Evolutionary conservation across 2,113 vertebrate species (phyloP).

Genomic region (Blennius ocellaris): DNA sequence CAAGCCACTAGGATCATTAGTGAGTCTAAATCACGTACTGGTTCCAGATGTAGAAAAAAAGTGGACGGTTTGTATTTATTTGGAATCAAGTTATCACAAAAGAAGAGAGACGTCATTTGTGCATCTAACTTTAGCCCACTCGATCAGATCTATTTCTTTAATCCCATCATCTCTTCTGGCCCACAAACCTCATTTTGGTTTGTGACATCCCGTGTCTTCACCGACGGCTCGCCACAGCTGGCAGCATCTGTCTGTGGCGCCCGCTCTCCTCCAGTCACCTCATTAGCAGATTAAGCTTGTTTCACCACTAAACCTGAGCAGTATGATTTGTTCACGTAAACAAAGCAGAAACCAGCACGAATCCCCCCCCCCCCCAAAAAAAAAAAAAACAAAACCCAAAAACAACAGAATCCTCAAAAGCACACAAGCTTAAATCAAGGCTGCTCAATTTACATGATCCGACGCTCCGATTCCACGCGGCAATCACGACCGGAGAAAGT

Average conservation of each 20-base stretch:
- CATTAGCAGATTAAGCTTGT: constrained; percentile 49
- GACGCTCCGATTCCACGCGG: neutral
- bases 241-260: constrained; percentile 17
- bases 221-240: neutral
- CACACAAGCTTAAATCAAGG: neutral
- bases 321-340: constrained; percentile 45
- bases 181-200: constrained; percentile 13
- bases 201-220: constrained; percentile 16
- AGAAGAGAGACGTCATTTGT: neutral
- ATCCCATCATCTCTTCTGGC: neutral
- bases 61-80: neutral
- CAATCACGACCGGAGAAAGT: constrained; percentile 12
- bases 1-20: too few relatives aligned
- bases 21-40: too few relatives aligned
- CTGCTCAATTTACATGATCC: neutral
- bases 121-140: neutral
- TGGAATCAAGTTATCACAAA: neutral
- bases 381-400: neutral
- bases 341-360: constrained; percentile 28
- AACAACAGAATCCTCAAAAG: too few relatives aligned
- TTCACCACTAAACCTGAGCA: constrained; percentile 35
- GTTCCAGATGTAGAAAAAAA: too few relatives aligned
- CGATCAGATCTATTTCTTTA: neutral
- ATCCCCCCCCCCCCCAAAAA: constrained; percentile 1
- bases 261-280: constrained; percentile 27